Base-by-base conservation (phyloP, 2,888 invertebrate genomes). In the Gasteruption jaculator region DNA sequence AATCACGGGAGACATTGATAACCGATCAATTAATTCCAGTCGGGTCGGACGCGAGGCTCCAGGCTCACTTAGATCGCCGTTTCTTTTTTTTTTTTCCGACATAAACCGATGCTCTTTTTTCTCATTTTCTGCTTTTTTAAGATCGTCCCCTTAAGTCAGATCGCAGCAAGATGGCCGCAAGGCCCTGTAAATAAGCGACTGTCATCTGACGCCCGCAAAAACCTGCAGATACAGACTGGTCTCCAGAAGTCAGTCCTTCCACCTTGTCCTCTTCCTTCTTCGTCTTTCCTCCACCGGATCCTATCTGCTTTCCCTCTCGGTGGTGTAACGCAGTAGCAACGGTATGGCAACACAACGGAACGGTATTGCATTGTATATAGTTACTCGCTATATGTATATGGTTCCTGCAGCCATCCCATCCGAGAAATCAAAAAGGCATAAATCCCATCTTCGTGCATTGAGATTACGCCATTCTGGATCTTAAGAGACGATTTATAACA, bases 121-220 rank as follows among this genome's bases (percentile, higher is more conserved):
- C 20, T 43, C 10, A 35, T 21, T 36, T 34, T 27, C 32, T 32
- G 41, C 39, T 43, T 37, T 46, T 49, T 47, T 45, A 45, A 49
- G 52, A 53, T 56, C 54, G 57, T 57, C 64, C 63, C 60, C 64
- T 66, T 61, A 61, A 65, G 63, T 61, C 64, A 57, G 65, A 60
- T 61, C 56, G 57, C 57, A 57, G 60, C 67, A 68, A 68, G 63
- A 67, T 68, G 68, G 67, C 66, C 62, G 66, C 63, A 53, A 52
- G 60, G 54, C 56, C 62, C 62, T 63, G 65, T 67, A 68, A 68
- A 68, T 68, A 68, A 67, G 63, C 66, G 65, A 66, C 68, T 68
- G 67, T 68, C 67, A 68, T 68, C 66, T 67, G 68, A 67, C 63
- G 62, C 67, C 60, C 58, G 63, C 66, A 68, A 68, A 68, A 68